These are phyloP conservation scores for Micromussa lordhowensis DNA, from an alignment of 92 coral and sea anemone genomes.

Conservation along the genomic window DNA sequence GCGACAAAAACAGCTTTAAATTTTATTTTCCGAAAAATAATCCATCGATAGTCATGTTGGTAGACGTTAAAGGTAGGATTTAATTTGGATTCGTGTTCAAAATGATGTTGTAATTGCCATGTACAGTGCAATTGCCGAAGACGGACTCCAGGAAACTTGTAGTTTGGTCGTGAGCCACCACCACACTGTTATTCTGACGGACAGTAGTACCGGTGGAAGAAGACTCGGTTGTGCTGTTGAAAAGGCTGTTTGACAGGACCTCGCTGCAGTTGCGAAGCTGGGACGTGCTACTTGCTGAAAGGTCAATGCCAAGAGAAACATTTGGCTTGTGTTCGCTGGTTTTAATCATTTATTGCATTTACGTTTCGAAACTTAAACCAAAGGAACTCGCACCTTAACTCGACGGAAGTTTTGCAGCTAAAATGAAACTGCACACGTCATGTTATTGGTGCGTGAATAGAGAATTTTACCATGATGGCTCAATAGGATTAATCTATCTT, in stretches of 20 bases:
- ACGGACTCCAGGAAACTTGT: conserved; percentile 7
- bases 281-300: no score
- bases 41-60: no score
- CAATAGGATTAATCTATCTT: no score
- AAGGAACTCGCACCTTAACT: background rate
- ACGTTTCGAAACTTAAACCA: background rate
- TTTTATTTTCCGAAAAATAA: no score
- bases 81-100: background rate
- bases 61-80: no score
- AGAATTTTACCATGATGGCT: background rate
- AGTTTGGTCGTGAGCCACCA: no score
- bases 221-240: no score
- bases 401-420: background rate
- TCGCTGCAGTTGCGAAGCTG: no score
- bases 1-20: no score
- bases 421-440: background rate
- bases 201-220: no score
- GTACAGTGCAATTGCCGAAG: background rate
- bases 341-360: background rate
- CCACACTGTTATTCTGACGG: no score
- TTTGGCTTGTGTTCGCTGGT: background rate
- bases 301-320: background rate
- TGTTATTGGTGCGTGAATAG: background rate
- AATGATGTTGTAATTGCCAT: background rate
- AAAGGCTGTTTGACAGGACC: no score